Evolutionary conservation across 2,888 invertebrate genomes (phyloP), one percentile per base, ranked within the genome.

Genomic region (Lepas anatifera): DNA sequence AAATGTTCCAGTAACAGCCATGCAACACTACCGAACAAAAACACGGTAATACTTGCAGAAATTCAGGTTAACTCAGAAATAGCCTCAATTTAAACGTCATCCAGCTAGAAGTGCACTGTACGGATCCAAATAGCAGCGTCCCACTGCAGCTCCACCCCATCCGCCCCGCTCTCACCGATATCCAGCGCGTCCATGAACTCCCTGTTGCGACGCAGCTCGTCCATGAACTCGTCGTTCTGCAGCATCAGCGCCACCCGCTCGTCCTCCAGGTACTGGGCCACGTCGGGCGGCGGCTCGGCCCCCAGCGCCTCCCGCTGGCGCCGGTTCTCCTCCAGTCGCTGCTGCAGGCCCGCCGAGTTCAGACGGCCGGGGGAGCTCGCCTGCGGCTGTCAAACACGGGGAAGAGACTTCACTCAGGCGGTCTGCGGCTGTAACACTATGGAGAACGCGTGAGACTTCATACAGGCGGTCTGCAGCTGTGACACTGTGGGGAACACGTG

Each of bases 181-280:
- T 92, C 89, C 67, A 93, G 81, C 1, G 91, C 89, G 35, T 87
- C 87, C 84, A 94, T 87, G 77, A 94, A 94, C 77, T 92, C 92
- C 78, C 90, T 87, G 79, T 94, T 91, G 85, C 89, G 88, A 71
- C 90, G 83, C 46, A 94, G 81, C 77, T 93, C 91, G 64, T 89
- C 86, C 86, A 94, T 87, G 76, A 94, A 94, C 80, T 95, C 94
- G 77, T 92, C 90, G 77, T 94, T 94, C 79, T 94, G 94, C 70
- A 94, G 82, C 80, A 92, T 87, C 73, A 92, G 84, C 0, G 93
- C 93, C 73, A 92, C 89, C 74, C 88, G 85, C 78, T 94, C 92
- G 78, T 94, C 94, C 74, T 93, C 92, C 77, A 92, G 83, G 75
- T 89, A 87, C 74, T 81, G 81, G 7, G 79, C 77, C 73, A 80